Evolutionary conservation across 2,888 invertebrate species (phyloP).

Genomic region (Nemotelus pantherinus): DNA sequence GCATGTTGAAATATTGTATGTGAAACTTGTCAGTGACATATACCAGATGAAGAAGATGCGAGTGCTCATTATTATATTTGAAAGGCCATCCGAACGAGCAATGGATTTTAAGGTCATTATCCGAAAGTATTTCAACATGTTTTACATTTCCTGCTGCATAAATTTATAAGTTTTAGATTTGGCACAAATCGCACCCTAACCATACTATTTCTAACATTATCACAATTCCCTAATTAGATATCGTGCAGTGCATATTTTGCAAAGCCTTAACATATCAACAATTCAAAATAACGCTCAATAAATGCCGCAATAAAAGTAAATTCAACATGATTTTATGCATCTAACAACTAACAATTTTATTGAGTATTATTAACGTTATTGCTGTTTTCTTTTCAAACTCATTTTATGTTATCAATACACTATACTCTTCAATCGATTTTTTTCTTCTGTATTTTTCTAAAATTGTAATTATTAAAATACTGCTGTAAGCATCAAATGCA

Average conservation of each 20-base stretch:
- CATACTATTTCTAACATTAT: background rate
- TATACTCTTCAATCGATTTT: constrained; percentile 20
- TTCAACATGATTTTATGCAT: constrained; percentile 23
- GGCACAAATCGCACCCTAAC: too few relatives aligned
- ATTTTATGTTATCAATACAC: constrained; percentile 8
- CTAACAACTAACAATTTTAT: constrained; percentile 20
- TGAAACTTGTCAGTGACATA: too few relatives aligned
- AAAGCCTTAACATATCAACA: constrained; percentile 14
- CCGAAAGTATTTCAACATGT: too few relatives aligned
- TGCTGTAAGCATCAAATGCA: constrained; percentile 24
- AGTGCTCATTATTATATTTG: too few relatives aligned
- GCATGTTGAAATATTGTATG: too few relatives aligned
- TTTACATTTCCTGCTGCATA: too few relatives aligned
- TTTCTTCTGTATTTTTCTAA: constrained; percentile 26
- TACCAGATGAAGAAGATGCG: too few relatives aligned
- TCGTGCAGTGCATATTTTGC: too few relatives aligned
- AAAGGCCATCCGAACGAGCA: too few relatives aligned
- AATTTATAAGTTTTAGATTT: too few relatives aligned
- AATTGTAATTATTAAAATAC: background rate
- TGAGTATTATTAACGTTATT: constrained; percentile 20
- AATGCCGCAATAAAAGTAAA: constrained; percentile 9
- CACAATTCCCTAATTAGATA: constrained; percentile 18
- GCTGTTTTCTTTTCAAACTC: constrained; percentile 31
- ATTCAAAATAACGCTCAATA: constrained; percentile 11
- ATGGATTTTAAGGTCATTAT: too few relatives aligned